A percentile compares a stretch with the other conserved stretches of the same genome.
Conservation (phyloP, 2,113 vertebrate genomes). For the Rhagologus leucostigma region DNA sequence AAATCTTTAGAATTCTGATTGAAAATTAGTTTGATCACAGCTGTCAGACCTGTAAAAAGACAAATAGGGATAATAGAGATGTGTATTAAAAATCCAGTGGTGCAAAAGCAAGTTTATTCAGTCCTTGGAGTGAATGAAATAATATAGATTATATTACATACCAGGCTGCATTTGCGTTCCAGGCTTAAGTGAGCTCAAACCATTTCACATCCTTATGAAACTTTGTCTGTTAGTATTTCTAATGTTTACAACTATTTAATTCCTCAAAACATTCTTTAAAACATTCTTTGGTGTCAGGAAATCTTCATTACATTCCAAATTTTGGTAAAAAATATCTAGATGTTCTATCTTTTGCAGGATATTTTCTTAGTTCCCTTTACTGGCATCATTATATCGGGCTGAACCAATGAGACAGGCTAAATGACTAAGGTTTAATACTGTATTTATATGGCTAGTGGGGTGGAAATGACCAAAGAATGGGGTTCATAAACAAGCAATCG, state of each 20-base stretch:
- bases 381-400: not conserved
- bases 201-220: not conserved
- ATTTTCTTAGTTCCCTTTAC: not conserved
- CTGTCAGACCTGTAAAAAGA: not conserved
- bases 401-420: not conserved
- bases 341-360: not conserved
- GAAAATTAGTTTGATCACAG: constrained; percentile 36
- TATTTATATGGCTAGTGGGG: not conserved
- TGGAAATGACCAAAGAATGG: not conserved
- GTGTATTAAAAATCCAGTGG: not conserved
- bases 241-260: not conserved
- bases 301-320: not conserved
- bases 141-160: not conserved
- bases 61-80: not conserved
- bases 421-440: not conserved
- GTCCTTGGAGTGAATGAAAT: not conserved
- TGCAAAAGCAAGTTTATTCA: not conserved
- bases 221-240: not conserved
- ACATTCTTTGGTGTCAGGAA: not conserved
- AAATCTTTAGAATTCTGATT: constrained; percentile 20
- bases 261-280: not conserved
- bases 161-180: not conserved
- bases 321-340: not conserved
- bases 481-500: not conserved
- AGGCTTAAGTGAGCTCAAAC: not conserved